Evolutionary conservation across 2,888 invertebrate genomes (phyloP).

Genomic region (Agonopterix heracliana): DNA sequence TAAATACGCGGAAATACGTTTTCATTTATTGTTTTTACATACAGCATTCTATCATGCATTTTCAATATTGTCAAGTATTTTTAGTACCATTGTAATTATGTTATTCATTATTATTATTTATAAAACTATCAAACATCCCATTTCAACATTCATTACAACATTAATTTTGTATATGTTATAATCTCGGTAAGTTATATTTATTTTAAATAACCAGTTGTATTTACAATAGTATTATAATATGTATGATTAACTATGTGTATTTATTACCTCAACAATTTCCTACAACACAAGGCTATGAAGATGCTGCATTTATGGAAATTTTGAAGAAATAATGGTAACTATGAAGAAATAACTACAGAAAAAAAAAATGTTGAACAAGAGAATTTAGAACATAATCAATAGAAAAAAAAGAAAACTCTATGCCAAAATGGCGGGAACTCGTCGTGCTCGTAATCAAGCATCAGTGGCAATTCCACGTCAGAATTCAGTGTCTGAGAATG

Average conservation of each 20-base stretch:
- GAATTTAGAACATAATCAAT: not conserved
- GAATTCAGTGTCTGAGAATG: constrained; percentile 61
- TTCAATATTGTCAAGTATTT: no score
- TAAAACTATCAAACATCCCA: constrained; percentile 1
- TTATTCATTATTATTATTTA: not conserved
- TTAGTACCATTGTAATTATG: no score
- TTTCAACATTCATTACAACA: not conserved
- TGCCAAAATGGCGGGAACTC: constrained; percentile 52
- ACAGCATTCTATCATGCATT: no score
- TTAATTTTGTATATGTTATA: not conserved
- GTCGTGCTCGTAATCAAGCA: constrained; percentile 63
- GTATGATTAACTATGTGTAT: constrained; percentile 18
- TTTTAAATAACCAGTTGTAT: constrained; percentile 3
- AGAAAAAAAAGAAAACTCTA: constrained; percentile 9
- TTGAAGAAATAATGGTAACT: not conserved
- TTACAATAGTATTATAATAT: constrained; percentile 10
- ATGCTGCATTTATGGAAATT: not conserved
- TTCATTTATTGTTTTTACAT: no score
- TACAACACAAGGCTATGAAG: constrained; percentile 20
- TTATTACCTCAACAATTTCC: constrained; percentile 32
- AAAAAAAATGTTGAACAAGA: not conserved
- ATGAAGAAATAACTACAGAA: not conserved
- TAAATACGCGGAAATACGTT: not conserved
- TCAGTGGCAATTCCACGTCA: constrained; percentile 59
- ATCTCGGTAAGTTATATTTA: not conserved